phyloP scores from a whole-genome alignment of 2,888 invertebrate species.

The Lamellibrachia satsuma region DNA sequence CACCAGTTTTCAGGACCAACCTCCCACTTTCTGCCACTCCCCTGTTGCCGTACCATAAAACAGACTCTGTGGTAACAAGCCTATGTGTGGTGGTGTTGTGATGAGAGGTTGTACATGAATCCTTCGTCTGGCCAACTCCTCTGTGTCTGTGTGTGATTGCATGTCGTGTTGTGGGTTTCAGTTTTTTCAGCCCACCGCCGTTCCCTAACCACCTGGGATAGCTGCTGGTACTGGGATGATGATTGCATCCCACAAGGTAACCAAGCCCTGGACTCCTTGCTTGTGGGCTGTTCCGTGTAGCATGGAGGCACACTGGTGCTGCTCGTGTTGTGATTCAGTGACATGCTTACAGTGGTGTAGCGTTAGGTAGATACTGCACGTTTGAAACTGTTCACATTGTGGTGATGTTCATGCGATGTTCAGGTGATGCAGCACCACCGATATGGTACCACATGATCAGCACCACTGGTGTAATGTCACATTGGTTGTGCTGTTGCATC shows the following conservation, averaged over 20 bases:
- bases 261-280: not conserved
- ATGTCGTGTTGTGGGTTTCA: not conserved
- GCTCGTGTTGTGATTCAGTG: not conserved
- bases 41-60: too few species aligned
- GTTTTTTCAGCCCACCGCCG: conserved; percentile 13
- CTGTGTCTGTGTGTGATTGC: not conserved
- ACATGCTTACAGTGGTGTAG: not conserved
- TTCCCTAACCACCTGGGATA: not conserved
- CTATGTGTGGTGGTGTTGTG: not conserved
- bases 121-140: not conserved
- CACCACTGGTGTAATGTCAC: not conserved
- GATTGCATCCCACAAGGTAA: conserved; percentile 3
- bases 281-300: not conserved
- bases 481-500: not conserved
- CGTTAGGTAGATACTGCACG: not conserved
- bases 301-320: not conserved
- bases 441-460: not conserved
- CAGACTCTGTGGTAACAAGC: not conserved
- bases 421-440: conserved; percentile 3
- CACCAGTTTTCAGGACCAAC: too few species aligned
- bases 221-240: conserved; percentile 2
- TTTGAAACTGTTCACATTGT: not conserved
- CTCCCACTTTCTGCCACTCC: too few species aligned
- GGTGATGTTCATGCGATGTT: not conserved
- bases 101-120: too few species aligned